Conservation (phyloP, 2,888 invertebrate genomes). For the Ichneumon xanthorius region DNA sequence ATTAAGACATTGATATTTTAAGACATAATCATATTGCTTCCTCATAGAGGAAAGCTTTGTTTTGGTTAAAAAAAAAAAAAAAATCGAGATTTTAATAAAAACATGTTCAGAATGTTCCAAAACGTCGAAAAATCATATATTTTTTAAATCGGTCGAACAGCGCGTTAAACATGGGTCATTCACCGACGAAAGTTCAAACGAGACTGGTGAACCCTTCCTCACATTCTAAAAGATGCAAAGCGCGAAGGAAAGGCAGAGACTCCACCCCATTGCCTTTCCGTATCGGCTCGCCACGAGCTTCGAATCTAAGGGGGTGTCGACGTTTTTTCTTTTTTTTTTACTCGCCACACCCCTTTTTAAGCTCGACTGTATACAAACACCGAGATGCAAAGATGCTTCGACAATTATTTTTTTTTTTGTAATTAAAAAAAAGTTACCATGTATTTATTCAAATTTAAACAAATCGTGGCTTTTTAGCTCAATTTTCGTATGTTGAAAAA, state of each 20-base stretch:
- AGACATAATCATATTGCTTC: no score
- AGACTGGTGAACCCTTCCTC: conserved; percentile 75
- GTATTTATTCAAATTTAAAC: no score
- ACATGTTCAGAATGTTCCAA: no score
- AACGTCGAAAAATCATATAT: no score
- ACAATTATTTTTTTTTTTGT: not conserved
- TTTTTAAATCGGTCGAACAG: not conserved
- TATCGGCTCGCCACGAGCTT: conserved; percentile 50
- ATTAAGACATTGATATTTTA: not conserved
- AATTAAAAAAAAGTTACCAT: no score
- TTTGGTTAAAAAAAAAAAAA: no score
- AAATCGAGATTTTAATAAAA: no score
- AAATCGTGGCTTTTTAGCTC: no score
- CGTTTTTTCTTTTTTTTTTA: conserved; percentile 34
- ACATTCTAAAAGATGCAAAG: conserved; percentile 77
- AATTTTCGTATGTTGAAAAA: no score
- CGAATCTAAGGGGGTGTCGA: conserved; percentile 68
- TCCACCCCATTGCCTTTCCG: conserved; percentile 74
- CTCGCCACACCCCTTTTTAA: conserved; percentile 61
- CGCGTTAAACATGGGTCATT: conserved; percentile 6
- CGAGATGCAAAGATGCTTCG: not conserved
- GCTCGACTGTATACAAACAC: not conserved
- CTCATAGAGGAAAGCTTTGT: no score
- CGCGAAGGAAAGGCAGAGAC: conserved; percentile 78
- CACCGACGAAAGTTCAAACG: conserved; percentile 63